phyloP scores from a whole-genome alignment of 2,113 vertebrate species.

The Strix aluco region DNA sequence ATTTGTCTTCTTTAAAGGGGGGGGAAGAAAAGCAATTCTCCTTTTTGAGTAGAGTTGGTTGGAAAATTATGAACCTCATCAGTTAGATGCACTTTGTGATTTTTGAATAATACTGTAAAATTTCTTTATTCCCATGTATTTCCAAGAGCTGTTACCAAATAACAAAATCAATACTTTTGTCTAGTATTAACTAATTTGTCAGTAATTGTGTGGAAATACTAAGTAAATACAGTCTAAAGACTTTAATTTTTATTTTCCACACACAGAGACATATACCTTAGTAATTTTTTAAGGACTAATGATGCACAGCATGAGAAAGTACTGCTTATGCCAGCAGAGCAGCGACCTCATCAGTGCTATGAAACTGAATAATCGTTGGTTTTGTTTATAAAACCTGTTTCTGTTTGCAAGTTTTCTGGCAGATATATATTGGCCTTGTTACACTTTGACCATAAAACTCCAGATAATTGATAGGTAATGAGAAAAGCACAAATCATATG shows the following conservation, averaged over 20 bases:
- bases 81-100: neutral
- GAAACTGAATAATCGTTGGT: neutral
- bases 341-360: neutral
- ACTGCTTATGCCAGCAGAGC: constrained; percentile 5
- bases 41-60: neutral
- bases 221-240: neutral
- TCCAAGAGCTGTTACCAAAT: neutral
- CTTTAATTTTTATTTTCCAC: neutral
- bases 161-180: neutral
- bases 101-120: neutral
- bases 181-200: neutral
- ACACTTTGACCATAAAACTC: neutral
- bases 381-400: neutral
- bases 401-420: neutral
- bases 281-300: neutral
- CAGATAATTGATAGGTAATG: neutral
- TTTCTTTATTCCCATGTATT: neutral
- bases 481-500: neutral
- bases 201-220: neutral
- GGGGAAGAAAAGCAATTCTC: neutral
- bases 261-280: no score
- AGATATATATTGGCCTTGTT: neutral
- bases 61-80: neutral
- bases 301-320: neutral
- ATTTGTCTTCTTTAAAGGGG: neutral